Percentiles rank a stretch among this genome's conserved stretches.
These are phyloP conservation scores for Theristicus caerulescens DNA, from an alignment of 2,113 vertebrate genomes.

Conservation along the genomic window DNA sequence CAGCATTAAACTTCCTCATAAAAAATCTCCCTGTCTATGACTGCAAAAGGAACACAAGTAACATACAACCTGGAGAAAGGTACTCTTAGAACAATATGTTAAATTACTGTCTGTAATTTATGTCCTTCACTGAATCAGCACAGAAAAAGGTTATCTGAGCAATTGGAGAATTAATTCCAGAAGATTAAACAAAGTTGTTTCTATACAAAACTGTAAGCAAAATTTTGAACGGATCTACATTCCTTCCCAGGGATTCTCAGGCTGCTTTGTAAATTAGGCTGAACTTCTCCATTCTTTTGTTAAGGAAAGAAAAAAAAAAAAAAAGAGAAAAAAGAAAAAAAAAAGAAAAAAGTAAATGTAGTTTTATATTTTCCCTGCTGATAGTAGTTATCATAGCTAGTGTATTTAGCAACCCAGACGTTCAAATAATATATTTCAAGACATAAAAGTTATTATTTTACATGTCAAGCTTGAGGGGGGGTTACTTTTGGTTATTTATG, in stretches of 20 bases:
- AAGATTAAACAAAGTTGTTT: background rate
- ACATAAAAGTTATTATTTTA: background rate
- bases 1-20: background rate
- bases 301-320: background rate
- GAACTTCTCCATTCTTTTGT: background rate
- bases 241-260: background rate
- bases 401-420: background rate
- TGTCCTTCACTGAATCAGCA: background rate
- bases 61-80: background rate
- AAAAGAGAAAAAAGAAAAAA: fast-evolving
- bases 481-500: background rate
- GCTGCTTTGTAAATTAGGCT: background rate
- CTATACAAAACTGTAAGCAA: background rate
- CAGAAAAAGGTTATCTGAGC: background rate
- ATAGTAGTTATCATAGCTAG: background rate
- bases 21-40: background rate
- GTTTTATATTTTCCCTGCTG: background rate
- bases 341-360: background rate
- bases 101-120: background rate
- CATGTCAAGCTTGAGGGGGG: background rate
- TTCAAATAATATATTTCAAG: background rate
- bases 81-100: background rate
- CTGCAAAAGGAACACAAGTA: background rate
- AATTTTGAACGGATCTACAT: background rate
- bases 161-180: background rate